phyloP scores from a whole-genome alignment of 2,888 invertebrate genomes.

The Xiphydria camelus region DNA sequence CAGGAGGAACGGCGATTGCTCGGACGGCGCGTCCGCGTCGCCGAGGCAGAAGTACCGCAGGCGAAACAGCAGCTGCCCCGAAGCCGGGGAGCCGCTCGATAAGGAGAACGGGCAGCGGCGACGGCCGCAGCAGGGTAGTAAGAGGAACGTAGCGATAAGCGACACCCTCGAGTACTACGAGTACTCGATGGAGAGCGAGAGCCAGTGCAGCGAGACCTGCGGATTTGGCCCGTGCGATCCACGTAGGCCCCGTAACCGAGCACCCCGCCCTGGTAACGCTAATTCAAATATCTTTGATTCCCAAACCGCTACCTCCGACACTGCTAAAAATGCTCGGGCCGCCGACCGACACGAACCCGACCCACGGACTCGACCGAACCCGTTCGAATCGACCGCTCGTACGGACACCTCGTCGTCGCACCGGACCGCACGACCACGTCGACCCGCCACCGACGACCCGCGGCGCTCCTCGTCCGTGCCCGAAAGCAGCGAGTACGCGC shows the following conservation, averaged over 20 bases:
- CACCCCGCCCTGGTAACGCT: conserved; percentile 59
- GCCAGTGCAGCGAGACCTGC: conserved; percentile 58
- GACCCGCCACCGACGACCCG: conserved; percentile 37
- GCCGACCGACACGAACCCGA: conserved; percentile 28
- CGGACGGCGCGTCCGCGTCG: too few species aligned
- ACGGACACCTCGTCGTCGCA: conserved; percentile 3
- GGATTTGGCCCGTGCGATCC: conserved; percentile 58
- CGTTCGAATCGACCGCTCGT: neutral
- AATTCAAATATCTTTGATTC: conserved; percentile 59
- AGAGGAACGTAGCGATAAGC: conserved; percentile 57
- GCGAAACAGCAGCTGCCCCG: conserved; percentile 45
- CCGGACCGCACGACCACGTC: conserved; percentile 15
- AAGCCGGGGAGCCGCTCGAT: conserved; percentile 28
- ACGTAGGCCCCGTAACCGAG: conserved; percentile 57
- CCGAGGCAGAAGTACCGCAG: conserved; percentile 10
- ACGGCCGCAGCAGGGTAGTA: conserved; percentile 47
- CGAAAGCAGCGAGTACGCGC: conserved; percentile 56
- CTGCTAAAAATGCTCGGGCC: conserved; percentile 56
- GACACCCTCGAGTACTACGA: conserved; percentile 57
- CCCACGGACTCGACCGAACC: conserved; percentile 19
- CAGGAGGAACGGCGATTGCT: too few species aligned
- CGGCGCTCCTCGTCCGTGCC: conserved; percentile 55
- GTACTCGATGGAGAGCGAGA: conserved; percentile 58
- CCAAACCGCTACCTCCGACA: conserved; percentile 58
- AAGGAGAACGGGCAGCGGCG: conserved; percentile 33